phyloP scores from a whole-genome alignment of 2,888 invertebrate genomes.

The Dione vanillae region DNA sequence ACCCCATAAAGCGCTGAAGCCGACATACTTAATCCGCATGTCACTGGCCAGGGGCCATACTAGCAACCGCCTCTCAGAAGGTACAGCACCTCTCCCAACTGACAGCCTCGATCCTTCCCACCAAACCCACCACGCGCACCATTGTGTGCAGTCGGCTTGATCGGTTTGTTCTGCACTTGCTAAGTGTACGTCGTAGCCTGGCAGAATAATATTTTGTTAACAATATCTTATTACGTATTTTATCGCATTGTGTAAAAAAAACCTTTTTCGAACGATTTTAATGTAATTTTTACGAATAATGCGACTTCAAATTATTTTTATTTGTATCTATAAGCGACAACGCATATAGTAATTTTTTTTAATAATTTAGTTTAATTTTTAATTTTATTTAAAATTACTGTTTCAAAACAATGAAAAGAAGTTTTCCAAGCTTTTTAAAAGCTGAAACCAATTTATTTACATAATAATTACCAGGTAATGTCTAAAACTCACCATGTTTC shows the following conservation, averaged over 20 bases:
- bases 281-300: too few relatives aligned
- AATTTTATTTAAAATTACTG: too few relatives aligned
- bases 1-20: slow-evolving; percentile 87
- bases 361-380: too few relatives aligned
- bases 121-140: slow-evolving; percentile 88
- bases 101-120: slow-evolving; percentile 86
- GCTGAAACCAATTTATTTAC: too few relatives aligned
- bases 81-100: slow-evolving; percentile 84
- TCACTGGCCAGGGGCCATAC: slow-evolving; percentile 85
- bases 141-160: slow-evolving; percentile 78
- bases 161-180: slow-evolving; percentile 84
- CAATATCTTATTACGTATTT: too few relatives aligned
- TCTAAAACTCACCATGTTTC: slow-evolving; percentile 80
- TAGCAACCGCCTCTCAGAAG: slow-evolving; percentile 82
- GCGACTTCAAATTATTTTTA: too few relatives aligned
- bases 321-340: too few relatives aligned
- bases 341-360: too few relatives aligned
- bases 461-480: background rate
- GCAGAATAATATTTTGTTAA: slow-evolving; percentile 37
- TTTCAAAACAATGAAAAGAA: too few relatives aligned
- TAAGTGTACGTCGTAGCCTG: slow-evolving; percentile 86
- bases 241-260: too few relatives aligned
- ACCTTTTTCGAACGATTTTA: too few relatives aligned
- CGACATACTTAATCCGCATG: slow-evolving; percentile 85
- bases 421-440: too few relatives aligned